These are phyloP conservation scores for Anoplopoma fimbria DNA, from an alignment of 2,113 vertebrate genomes.

Conservation along the genomic window DNA sequence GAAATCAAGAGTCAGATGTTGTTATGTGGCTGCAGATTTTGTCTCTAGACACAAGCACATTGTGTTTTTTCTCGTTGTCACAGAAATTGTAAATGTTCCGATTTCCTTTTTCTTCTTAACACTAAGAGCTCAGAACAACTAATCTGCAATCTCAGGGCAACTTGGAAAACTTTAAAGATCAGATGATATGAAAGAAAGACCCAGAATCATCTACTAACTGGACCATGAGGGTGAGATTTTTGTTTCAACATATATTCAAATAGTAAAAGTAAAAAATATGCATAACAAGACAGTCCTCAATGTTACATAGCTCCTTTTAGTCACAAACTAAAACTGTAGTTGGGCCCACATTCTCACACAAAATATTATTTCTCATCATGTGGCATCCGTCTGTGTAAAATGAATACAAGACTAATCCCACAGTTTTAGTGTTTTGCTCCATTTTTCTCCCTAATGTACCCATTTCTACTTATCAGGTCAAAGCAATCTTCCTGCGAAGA, in stretches of 20 bases:
- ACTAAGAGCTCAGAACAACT: not conserved
- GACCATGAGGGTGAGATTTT: not conserved
- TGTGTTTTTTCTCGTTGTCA: not conserved
- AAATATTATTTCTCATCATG: slow-evolving; percentile 62
- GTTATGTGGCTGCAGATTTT: not conserved
- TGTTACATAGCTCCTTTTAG: not conserved
- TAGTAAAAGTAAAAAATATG: not conserved
- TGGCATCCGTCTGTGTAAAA: slow-evolving; percentile 71
- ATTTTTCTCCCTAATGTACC: slow-evolving; percentile 82
- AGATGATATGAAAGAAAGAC: not conserved
- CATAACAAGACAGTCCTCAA: not conserved
- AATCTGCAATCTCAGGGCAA: not conserved
- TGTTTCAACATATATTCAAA: not conserved
- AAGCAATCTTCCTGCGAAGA: slow-evolving; percentile 93
- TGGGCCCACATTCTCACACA: slow-evolving; percentile 49
- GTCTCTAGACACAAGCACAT: not conserved
- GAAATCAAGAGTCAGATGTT: not conserved
- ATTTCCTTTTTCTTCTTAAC: not conserved
- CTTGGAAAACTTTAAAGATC: not conserved
- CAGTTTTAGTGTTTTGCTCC: slow-evolving; percentile 72
- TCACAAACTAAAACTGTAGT: slow-evolving; percentile 19
- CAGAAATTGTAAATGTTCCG: not conserved
- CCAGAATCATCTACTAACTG: not conserved
- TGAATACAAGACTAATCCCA: slow-evolving; percentile 76
- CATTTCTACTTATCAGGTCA: slow-evolving; percentile 94